Evolutionary conservation across 1,140 invertebrate species (phyloP), one percentile per base, ranked within the genome.

Genomic region (Bombus picipes): DNA sequence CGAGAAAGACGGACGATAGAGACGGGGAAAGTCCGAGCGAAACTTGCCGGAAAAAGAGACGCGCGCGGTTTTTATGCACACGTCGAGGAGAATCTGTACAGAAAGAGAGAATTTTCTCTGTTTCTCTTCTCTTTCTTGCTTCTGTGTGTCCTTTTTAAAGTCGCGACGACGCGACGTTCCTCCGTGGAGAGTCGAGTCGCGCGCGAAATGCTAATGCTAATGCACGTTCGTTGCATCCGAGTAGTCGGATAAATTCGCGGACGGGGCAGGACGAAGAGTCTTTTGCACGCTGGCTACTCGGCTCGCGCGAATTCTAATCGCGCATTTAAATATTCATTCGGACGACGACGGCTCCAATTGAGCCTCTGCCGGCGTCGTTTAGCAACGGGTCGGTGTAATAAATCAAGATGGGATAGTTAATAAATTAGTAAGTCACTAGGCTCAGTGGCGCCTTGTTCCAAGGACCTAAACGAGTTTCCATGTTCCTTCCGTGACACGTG

Each of bases 311-410:
- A 79, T 84, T 57, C 83, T 84, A 84, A 79, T 79, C 75, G 73
- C n/a, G 12, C 37, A 39, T 62, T 78, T 84, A 84, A 84, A 79
- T 84, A 84, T 84, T 84, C 83, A 84, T 84, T 84, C 32, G 75
- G 15, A 62, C 28, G 59, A 62, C 34, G n/a, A 41, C 32, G 32
- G 59, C 22, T 28, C 37, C 81, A 72, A 82, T 75, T 66, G 39
- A 41, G 43, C 5, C 41, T 12, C 13, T 59, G 41, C 15, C 62
- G 62, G 34, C 28, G 28, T 41, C 13, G 34, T 47, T 74, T 43
- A 28, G 72, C 37, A 39, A 68, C 32, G 13, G 34, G 5, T 28
- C 28, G 37, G 28, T n/a, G 32, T 22, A 43, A 66, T 74, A 68
- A 77, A 83, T 83, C 47, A 47, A 13, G 3, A 2, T 15, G 13